Base-by-base conservation (phyloP, 2,797 vertebrate genomes). In the Todus mexicanus region DNA sequence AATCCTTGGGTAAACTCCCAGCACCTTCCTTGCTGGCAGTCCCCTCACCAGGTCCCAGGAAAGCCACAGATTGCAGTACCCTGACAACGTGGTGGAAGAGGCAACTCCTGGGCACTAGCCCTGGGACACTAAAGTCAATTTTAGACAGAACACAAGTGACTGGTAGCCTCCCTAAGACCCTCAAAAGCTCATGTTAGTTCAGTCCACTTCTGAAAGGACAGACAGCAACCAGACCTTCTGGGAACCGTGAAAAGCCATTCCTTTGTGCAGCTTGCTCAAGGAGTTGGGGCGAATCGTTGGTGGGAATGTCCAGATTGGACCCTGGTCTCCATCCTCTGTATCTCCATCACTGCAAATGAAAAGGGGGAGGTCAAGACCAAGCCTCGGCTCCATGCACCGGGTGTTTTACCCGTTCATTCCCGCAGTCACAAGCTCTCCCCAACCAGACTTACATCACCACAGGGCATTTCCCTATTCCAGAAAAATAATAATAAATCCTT, bases 281-380 rank as follows among this genome's bases (percentile, higher is more conserved):
- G 98, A 98, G 94, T 94, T 98, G 21, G 98, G 98, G 94, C 98
- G 98, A 95, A 99, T 98, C 35, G 99, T 99, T 40, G 98, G 99
- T 53, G 99, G 99, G 85, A 99, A 99, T 3, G 98, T 99, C 99
- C 99, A 99, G 90, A 98, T 97, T 45, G 99, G 99, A 95, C 98
- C 98, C 48, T 98, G 98, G 84, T 99, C 98, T 76, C 98, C 98
- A 35, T 98, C 98, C 73, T 99, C 99, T 7, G 98, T 97, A 12
- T 99, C 99, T 18, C 98, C 98, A 17, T 99, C 99, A 91, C 99
- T 99, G 85, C 37, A 82, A 76, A 95, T 11, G 38, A 21, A 75
- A 38, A 57, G 26, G 7, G 14, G 9, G 7, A 64, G 68, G 69
- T 83, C 40, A 79, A 59, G 42, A 60, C 11, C 65, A 82, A 81